phyloP scores from a whole-genome alignment of 2,113 vertebrate genomes.

The Anas platyrhynchos region DNA sequence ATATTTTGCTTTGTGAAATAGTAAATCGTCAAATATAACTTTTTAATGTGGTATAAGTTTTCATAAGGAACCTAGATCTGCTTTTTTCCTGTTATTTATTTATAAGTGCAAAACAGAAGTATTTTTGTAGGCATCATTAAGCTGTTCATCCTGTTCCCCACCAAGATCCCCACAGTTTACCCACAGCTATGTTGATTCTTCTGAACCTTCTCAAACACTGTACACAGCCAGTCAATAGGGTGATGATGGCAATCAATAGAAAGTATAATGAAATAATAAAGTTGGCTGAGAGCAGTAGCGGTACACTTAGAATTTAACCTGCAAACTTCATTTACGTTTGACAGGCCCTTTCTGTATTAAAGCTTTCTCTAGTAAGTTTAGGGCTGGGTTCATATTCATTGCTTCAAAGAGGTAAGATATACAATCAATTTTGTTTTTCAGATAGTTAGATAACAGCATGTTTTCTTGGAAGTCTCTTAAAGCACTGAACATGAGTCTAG shows the following conservation, averaged over 20 bases:
- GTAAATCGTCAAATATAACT: neutral
- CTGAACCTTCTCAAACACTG: neutral
- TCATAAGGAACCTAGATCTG: neutral
- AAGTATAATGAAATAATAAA: slow-evolving; percentile 20
- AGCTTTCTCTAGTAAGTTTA: neutral
- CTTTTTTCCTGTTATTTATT: neutral
- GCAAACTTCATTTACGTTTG: neutral
- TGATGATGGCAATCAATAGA: neutral
- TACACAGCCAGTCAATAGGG: neutral
- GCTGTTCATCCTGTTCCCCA: neutral
- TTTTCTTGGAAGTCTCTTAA: neutral
- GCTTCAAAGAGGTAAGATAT: neutral
- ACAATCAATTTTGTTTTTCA: neutral
- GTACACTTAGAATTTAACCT: neutral
- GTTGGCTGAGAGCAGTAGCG: neutral
- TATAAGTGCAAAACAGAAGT: neutral
- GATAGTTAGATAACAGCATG: neutral
- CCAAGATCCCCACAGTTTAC: neutral
- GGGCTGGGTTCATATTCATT: neutral
- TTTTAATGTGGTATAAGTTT: neutral
- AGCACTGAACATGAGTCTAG: neutral
- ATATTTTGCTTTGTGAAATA: neutral
- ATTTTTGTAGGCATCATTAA: neutral
- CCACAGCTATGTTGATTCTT: neutral
- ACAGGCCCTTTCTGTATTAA: neutral